Evolutionary conservation across 35 echinoderm and acorn worm genomes (phyloP).

Genomic region (Apostichopus japonicus): DNA sequence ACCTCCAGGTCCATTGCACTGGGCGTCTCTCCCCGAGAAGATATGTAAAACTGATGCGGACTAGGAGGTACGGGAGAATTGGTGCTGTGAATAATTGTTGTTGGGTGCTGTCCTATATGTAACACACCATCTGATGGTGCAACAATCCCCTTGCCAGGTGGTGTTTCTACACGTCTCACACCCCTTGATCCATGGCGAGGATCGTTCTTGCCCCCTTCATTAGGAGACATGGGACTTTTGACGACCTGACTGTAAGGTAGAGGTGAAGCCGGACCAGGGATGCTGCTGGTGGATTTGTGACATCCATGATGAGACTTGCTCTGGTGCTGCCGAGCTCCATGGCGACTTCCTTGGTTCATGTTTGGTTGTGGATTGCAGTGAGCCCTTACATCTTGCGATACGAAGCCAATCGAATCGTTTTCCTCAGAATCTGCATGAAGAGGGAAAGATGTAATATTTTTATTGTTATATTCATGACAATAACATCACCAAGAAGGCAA

Average conservation of each 20-base stretch:
- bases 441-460: background rate
- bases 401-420: slow-evolving; percentile 69
- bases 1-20: slow-evolving; percentile 30
- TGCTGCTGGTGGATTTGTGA: background rate
- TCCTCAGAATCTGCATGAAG: slow-evolving; percentile 83
- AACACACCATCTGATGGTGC: slow-evolving; percentile 11
- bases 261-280: slow-evolving; percentile 24
- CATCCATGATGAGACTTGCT: background rate
- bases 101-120: slow-evolving; percentile 18
- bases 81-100: slow-evolving; percentile 9
- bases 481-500: too few species aligned
- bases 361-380: slow-evolving; percentile 40
- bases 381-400: slow-evolving; percentile 65
- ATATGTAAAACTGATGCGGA: slow-evolving; percentile 3
- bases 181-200: background rate
- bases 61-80: background rate
- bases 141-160: background rate
- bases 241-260: slow-evolving; percentile 64
- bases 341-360: slow-evolving; percentile 20
- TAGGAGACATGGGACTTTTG: slow-evolving; percentile 42
- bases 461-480: too few species aligned
- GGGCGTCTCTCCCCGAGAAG: background rate
- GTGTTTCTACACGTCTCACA: background rate
- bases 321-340: slow-evolving; percentile 12
- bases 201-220: slow-evolving; percentile 10